A percentile compares a stretch with the other conserved stretches of the same genome.
phyloP scores from a whole-genome alignment of 2,888 invertebrate genomes.

The Cerastis leucographa region DNA sequence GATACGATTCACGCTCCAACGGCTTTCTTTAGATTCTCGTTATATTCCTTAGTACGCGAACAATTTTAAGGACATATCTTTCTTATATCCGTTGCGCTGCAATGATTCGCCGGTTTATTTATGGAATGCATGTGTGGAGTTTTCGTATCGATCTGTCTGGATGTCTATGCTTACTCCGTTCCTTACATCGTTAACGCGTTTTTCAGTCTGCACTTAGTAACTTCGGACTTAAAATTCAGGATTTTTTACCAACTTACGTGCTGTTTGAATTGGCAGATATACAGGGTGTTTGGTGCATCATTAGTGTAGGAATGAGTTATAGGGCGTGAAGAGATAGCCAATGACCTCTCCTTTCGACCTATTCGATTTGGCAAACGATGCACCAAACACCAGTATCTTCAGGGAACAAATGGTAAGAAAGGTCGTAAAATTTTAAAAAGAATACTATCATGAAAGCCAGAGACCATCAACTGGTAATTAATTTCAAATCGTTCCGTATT shows the following conservation, averaged over 20 bases:
- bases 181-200: neutral
- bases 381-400: no score
- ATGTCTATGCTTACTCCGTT: neutral
- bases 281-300: no score
- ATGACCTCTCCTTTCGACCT: no score
- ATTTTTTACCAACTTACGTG: neutral
- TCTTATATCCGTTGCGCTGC: slow-evolving; percentile 20
- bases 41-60: slow-evolving; percentile 23
- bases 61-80: slow-evolving; percentile 23
- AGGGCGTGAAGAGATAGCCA: no score
- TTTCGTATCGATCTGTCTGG: neutral
- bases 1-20: slow-evolving; percentile 74
- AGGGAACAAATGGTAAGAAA: neutral
- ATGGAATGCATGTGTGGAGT: neutral
- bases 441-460: no score
- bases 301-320: no score
- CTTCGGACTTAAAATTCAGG: neutral
- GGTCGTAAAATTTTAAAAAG: no score
- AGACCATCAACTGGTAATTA: no score
- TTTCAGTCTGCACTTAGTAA: neutral
- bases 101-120: slow-evolving; percentile 39
- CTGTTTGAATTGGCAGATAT: neutral
- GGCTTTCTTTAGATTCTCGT: slow-evolving; percentile 59
- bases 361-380: no score
- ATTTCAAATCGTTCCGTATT: no score